Conservation (phyloP, 2,113 vertebrate species). For the Halichoerus grypus region DNA sequence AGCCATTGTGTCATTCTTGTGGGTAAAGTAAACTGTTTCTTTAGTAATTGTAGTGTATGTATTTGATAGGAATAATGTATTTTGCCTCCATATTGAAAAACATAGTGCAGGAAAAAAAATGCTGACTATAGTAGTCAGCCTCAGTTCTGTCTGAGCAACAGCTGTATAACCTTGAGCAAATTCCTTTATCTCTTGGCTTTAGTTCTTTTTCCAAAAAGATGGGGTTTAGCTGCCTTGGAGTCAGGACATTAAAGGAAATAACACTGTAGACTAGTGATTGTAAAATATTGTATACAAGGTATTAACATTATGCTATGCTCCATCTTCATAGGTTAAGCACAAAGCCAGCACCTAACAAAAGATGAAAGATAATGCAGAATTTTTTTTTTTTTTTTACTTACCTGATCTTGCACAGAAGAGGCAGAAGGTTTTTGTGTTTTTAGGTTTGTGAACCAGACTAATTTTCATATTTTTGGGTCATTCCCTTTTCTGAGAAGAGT, state of each 20-base stretch:
- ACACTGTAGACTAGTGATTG: not conserved
- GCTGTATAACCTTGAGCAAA: not conserved
- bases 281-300: not conserved
- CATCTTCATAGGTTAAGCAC: constrained; percentile 24
- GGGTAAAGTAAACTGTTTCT: not conserved
- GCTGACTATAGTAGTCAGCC: not conserved
- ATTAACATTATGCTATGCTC: not conserved
- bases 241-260: constrained; percentile 41
- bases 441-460: not conserved
- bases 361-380: not conserved
- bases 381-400: not conserved
- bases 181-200: not conserved
- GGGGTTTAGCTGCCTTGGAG: not conserved
- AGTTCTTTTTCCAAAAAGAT: constrained; percentile 14
- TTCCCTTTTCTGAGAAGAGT: constrained; percentile 20
- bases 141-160: constrained; percentile 8
- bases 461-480: constrained; percentile 35
- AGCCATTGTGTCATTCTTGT: constrained; percentile 16
- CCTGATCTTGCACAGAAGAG: not conserved
- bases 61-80: not conserved
- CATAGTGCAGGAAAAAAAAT: not conserved
- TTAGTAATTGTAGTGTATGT: not conserved
- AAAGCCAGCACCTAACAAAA: constrained; percentile 6
- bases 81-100: constrained; percentile 32
- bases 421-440: not conserved